Percentiles rank a stretch among this genome's conserved stretches.
Evolutionary conservation across 1,140 invertebrate genomes (phyloP).

Genomic region (Paralvinella palmiformis): DNA sequence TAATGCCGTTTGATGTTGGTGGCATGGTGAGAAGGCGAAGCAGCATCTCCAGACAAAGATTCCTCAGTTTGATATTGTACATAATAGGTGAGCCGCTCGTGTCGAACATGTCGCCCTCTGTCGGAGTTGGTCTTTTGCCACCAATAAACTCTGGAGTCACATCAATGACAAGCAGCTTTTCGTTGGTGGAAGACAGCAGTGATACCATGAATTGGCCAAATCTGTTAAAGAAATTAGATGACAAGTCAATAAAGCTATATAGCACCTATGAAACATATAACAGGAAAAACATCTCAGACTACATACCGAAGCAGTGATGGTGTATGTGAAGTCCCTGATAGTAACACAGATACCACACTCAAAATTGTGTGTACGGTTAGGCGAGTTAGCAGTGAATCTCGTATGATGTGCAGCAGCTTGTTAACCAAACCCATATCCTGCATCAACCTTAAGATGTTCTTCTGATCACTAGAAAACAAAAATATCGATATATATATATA

Average conservation of each 20-base stretch:
- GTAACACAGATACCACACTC: conserved; percentile 63
- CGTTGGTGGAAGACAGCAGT: conserved; percentile 69
- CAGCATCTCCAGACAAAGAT: conserved; percentile 37
- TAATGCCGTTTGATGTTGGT: conserved; percentile 14
- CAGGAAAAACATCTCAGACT: neutral
- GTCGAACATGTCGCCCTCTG: neutral
- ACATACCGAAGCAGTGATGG: conserved; percentile 66
- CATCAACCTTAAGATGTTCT: conserved; percentile 81
- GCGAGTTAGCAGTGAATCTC: conserved; percentile 64
- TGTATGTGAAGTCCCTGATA: conserved; percentile 72
- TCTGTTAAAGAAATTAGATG: conserved; percentile 24
- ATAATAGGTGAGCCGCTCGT: conserved; percentile 6
- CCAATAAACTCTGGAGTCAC: conserved; percentile 12
- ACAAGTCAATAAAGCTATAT: neutral
- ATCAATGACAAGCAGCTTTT: conserved; percentile 51
- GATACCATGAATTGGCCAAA: conserved; percentile 46
- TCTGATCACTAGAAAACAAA: conserved; percentile 63
- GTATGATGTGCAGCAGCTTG: conserved; percentile 66
- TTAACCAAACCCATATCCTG: conserved; percentile 39
- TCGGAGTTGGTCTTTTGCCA: neutral
- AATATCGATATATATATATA: neutral
- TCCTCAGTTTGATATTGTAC: conserved; percentile 35
- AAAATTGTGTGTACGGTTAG: conserved; percentile 55
- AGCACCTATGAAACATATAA: neutral
- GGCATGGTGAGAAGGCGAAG: conserved; percentile 28